Evolutionary conservation across 1,140 invertebrate species (phyloP), one percentile per base, ranked within the genome.

Genomic region (Pseudoatta argentina): DNA sequence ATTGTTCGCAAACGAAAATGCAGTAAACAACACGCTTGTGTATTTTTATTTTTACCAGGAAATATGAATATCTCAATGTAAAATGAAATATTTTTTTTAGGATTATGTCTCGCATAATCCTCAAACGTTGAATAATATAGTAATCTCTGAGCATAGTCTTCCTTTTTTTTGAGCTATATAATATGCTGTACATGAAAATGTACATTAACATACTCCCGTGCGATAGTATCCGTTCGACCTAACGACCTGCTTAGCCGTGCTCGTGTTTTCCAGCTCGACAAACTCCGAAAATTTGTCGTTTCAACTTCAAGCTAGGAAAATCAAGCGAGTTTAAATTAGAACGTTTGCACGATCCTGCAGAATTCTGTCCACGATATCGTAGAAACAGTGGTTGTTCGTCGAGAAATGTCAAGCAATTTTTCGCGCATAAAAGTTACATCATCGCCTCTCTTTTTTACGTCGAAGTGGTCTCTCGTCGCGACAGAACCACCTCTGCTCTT

Each of bases 221-320:
- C 55, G 55, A 73, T 21, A 66, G 55, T 55, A 48, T 73, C 8
- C 64, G 53, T 67, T 82, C 78, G 53, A 72, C 53, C 66, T 82
- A 72, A 82, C 67, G 24, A 82, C 72, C 67, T 82, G 66, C 39
- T 82, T 69, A 67, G 30, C 7, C 67, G 34, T 48, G 55, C 75
- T 69, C 64, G 6, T 59, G 39, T 34, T 85, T 66, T 64, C 44
- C 18, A 63, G 24, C 59, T 55, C 59, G 27, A 39, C 48, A 48
- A 53, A 66, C 69, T 87, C 72, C 51, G 71, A 75, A 82, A 82
- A 82, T 86, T 86, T n/a, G 39, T 77, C 67, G 59, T 82, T 86
- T 67, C 69, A 85, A 63, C 30, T n/a, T 53, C 34, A 69, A 69
- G 71, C 75, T 18, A 57, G 77, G 69, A 48, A 88, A 83, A 73